phyloP scores from a whole-genome alignment of 2,888 invertebrate genomes.

The Diloba caeruleocephala region DNA sequence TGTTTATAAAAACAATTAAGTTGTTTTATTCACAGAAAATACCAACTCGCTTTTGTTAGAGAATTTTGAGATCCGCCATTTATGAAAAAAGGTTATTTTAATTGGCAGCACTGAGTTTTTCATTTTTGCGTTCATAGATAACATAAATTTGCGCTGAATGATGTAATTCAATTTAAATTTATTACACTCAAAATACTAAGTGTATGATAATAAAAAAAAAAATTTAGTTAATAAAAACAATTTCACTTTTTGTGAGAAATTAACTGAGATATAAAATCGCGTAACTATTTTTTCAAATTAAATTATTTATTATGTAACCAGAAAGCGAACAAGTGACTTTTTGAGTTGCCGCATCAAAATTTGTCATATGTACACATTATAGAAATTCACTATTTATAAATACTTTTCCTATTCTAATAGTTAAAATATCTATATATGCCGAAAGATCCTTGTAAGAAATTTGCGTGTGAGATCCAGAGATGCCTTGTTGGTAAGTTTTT shows the following conservation, averaged over 20 bases:
- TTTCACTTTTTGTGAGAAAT: too few species aligned
- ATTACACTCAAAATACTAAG: too few species aligned
- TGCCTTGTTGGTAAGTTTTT: conserved; percentile 92
- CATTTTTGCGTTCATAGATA: conserved; percentile 28
- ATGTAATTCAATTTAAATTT: not conserved
- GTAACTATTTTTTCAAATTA: too few species aligned
- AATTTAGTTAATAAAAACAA: too few species aligned
- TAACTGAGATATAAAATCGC: too few species aligned
- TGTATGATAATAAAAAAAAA: too few species aligned
- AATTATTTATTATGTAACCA: conserved; percentile 23
- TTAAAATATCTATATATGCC: conserved; percentile 77
- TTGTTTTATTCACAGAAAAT: conserved; percentile 64
- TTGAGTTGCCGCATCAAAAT: conserved; percentile 70
- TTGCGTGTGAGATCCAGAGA: conserved; percentile 94
- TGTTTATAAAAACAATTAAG: conserved; percentile 65
- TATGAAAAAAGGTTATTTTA: conserved; percentile 59
- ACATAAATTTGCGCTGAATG: not conserved
- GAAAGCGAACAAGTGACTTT: conserved; percentile 32
- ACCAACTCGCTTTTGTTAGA: conserved; percentile 71
- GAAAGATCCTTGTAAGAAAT: conserved; percentile 94
- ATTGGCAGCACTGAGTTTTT: conserved; percentile 55
- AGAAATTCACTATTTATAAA: conserved; percentile 72
- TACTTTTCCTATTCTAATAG: conserved; percentile 65
- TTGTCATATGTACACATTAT: conserved; percentile 73
- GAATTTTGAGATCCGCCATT: conserved; percentile 83